These are phyloP conservation scores for Nerophis lumbriciformis DNA, from an alignment of 2,113 vertebrate species.

Conservation along the genomic window DNA sequence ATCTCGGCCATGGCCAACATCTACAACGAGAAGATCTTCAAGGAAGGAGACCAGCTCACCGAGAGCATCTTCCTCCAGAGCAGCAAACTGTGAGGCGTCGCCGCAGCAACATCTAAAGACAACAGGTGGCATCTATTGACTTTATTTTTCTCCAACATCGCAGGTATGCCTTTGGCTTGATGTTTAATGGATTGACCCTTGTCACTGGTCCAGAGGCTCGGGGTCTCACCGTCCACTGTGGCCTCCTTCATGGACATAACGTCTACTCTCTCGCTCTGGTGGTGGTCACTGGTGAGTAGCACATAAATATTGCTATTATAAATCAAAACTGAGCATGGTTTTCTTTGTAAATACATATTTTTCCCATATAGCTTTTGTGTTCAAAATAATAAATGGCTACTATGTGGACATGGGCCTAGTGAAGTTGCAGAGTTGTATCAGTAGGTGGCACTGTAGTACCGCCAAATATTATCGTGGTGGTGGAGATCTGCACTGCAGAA, in stretches of 20 bases:
- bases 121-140: accelerated
- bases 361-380: too few relatives aligned
- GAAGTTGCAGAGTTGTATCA: too few relatives aligned
- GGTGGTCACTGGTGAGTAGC: slow-evolving; percentile 77
- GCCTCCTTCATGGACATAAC: slow-evolving; percentile 92
- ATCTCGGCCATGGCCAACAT: slow-evolving; percentile 94
- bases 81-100: slow-evolving; percentile 81
- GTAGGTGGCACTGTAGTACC: too few relatives aligned
- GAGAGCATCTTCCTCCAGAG: slow-evolving; percentile 97
- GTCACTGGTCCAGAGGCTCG: slow-evolving; percentile 73
- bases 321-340: too few relatives aligned
- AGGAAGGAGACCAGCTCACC: slow-evolving; percentile 82
- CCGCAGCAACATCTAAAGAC: neutral
- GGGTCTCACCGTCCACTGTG: slow-evolving; percentile 78
- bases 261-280: slow-evolving; percentile 83
- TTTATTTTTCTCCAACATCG: neutral
- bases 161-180: slow-evolving; percentile 79
- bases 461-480: too few relatives aligned
- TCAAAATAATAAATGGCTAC: too few relatives aligned
- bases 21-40: slow-evolving; percentile 98
- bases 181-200: slow-evolving; percentile 87
- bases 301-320: too few relatives aligned
- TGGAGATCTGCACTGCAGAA: too few relatives aligned
- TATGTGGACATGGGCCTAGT: too few relatives aligned
- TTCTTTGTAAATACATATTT: too few relatives aligned